Base-by-base conservation (phyloP, 2,888 invertebrate genomes). In the Agrenia bidenticulata region DNA sequence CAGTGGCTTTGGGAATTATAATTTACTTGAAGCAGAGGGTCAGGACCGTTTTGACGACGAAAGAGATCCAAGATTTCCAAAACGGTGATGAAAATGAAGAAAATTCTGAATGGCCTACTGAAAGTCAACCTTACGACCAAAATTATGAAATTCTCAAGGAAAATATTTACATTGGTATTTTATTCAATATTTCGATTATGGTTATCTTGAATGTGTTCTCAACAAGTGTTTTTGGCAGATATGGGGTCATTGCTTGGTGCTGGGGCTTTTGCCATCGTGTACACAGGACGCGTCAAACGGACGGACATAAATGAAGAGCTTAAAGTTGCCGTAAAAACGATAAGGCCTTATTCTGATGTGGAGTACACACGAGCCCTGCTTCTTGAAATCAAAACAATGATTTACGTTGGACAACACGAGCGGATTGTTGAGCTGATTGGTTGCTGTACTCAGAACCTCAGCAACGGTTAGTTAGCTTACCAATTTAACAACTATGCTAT, bases 391-490 rank as follows among this genome's bases (percentile, higher is more conserved):
- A 51, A 51, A 23, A 51, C 24, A 4, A 23, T 51, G 24, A 51
- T 51, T 23, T 51, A 9, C 21, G 51, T 23, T 21, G 51, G 24
- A 13, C 9, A 23, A 19, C 51, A 51, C 19, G 51, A 21, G 24
- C 13, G 23, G 15, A 51, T 51, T 51, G 23, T 51, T 51, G 51
- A 51, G 19, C 51, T 51, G 2, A 23, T 51, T 17, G 51, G 51
- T 7, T 51, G 51, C 24, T 51, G 23, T 51, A 51, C 51, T 15
- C 51, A 51, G 21, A 51, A 51, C 21, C 51, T 51, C 21, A 17
- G 24, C 2, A 51, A 51, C 21, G 24, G 51, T 51, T 9, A 45
- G 45, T 9, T 5, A 17, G 45, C n/a, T 45, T 19, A 51, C 9
- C 4, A 21, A 51, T 51, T 24, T 21, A 13, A 23, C 21, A n/a